Evolutionary conservation across 2,113 vertebrate genomes (phyloP).

Genomic region (Baryphthengus martii): DNA sequence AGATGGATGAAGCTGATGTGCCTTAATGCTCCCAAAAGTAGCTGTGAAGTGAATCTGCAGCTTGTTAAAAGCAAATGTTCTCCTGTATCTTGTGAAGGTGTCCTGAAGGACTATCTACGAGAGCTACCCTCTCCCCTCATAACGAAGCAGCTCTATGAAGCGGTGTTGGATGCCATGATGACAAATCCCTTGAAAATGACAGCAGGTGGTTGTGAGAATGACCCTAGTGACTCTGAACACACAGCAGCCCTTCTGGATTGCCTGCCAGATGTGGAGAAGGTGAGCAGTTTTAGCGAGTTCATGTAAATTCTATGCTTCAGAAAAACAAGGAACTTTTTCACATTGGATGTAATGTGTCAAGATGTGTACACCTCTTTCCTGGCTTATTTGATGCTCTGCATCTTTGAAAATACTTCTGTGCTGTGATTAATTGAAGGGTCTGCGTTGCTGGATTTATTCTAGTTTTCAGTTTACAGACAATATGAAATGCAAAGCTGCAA

Average conservation of each 20-base stretch:
- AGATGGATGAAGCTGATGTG: neutral
- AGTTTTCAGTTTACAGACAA: no score
- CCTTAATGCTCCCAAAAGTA: neutral
- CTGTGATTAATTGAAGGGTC: neutral
- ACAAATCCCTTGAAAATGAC: slow-evolving; percentile 88
- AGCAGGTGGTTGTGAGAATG: slow-evolving; percentile 84
- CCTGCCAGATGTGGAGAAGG: slow-evolving; percentile 91
- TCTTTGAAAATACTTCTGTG: neutral
- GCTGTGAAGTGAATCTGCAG: neutral
- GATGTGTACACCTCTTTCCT: neutral
- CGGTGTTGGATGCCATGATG: slow-evolving; percentile 88
- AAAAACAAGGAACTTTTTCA: neutral
- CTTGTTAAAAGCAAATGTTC: neutral
- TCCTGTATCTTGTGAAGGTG: slow-evolving; percentile 76
- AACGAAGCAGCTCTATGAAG: slow-evolving; percentile 90
- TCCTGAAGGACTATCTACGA: slow-evolving; percentile 95
- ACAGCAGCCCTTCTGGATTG: slow-evolving; percentile 84
- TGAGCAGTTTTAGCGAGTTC: slow-evolving; percentile 32
- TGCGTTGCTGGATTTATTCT: neutral
- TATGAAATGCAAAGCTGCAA: neutral
- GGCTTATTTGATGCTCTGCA: neutral
- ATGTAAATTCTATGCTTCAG: neutral
- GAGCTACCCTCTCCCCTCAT: slow-evolving; percentile 95
- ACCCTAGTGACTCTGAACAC: slow-evolving; percentile 81
- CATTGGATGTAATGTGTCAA: neutral